Percentiles rank a stretch among this genome's conserved stretches.
These are phyloP conservation scores for Pluvialis apricaria DNA, from an alignment of 2,113 vertebrate species.

Conservation along the genomic window DNA sequence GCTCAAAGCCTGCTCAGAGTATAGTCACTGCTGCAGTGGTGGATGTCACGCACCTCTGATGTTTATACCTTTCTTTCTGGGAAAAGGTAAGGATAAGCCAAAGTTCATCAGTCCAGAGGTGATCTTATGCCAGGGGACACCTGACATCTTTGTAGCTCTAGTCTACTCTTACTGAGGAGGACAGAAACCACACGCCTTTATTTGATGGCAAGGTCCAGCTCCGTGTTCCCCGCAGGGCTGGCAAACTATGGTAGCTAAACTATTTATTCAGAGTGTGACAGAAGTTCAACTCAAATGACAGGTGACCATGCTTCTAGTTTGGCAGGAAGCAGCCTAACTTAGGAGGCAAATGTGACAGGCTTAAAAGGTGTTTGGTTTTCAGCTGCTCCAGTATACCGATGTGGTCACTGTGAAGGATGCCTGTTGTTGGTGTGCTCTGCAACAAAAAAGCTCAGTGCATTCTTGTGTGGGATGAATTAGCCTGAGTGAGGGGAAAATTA, in stretches of 20 bases:
- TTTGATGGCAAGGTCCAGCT: neutral
- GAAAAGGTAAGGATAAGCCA: neutral
- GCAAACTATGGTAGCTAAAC: neutral
- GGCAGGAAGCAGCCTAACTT: neutral
- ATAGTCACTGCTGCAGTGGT: neutral
- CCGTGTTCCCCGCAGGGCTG: neutral
- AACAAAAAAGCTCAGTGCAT: neutral
- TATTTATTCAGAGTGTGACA: neutral
- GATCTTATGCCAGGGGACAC: neutral
- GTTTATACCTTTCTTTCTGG: neutral
- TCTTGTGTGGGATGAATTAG: fast-evolving
- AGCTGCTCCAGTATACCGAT: neutral
- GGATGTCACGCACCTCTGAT: neutral
- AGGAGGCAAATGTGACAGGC: neutral
- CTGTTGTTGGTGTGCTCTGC: neutral
- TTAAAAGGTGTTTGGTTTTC: neutral
- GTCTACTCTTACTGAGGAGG: neutral
- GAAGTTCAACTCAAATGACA: neutral
- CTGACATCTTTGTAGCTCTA: neutral
- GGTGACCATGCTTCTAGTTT: neutral
- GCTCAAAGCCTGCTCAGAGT: neutral
- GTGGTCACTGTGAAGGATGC: neutral
- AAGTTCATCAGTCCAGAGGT: neutral
- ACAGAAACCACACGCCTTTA: neutral
- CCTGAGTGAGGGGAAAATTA: neutral